phyloP scores from a whole-genome alignment of 2,113 vertebrate species.

The Siniperca knerii region DNA sequence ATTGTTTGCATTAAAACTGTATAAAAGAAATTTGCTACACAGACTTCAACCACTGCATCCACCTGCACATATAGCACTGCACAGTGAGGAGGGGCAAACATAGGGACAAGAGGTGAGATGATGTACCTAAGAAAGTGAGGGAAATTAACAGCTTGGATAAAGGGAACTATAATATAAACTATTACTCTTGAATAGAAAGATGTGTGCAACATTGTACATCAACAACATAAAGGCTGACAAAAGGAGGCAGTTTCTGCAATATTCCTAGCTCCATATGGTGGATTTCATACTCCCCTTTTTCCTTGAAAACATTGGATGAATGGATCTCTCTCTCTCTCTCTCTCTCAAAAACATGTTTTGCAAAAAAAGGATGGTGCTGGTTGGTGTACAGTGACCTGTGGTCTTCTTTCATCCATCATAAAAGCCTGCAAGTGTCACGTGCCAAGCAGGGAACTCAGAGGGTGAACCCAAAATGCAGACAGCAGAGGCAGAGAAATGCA shows the following conservation, averaged over 20 bases:
- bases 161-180: no score
- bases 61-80: neutral
- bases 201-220: neutral
- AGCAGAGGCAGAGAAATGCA: no score
- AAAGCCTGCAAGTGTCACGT: conserved; percentile 6
- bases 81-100: neutral
- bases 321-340: no score
- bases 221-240: neutral
- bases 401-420: conserved; percentile 43
- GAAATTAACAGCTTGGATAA: no score
- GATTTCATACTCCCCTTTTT: conserved; percentile 4
- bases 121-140: no score
- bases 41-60: neutral
- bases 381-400: conserved; percentile 8
- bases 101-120: no score
- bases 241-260: neutral
- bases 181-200: neutral
- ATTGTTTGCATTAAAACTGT: no score
- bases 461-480: no score
- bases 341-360: conserved; percentile 1
- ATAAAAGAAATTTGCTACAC: neutral
- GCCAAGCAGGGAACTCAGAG: no score
- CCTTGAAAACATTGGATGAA: neutral
- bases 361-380: conserved; percentile 1
- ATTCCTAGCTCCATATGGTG: conserved; percentile 7